Evolutionary conservation across 2,888 invertebrate species (phyloP), one percentile per base, ranked within the genome.

Genomic region (Pediacus dermestoides): DNA sequence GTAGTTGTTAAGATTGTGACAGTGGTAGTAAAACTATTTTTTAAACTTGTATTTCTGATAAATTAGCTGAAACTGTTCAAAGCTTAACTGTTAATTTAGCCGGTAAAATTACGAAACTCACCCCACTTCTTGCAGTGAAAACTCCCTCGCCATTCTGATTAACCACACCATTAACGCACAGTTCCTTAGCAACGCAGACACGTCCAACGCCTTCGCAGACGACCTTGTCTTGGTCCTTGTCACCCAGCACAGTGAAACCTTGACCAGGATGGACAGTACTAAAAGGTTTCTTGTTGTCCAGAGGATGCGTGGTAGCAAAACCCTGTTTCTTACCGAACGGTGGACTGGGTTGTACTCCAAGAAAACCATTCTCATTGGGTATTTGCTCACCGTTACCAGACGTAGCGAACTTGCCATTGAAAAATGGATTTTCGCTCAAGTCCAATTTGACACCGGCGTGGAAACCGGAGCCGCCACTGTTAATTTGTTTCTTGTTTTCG

Each of bases 151-250:
- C 74, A 39, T 74, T 72, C 2, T 65, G 69, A 58, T 70, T 74
- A 39, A 75, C 74, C 1, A 77, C 73, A 12, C 83, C 83, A 43
- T 81, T 76, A 44, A 71, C 62, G 59, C 84, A 84, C 49, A 75
- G 71, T 1, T 74, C 64, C 44, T 74, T 78, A 1, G 71, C 66
- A 1, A 82, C 81, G 60, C 84, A 84, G 26, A 77, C 70, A 57
- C 74, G 75, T 4, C 77, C 78, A 32, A 72, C 67, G 1, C 77
- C 80, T 43, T 68, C 69, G 55, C 83, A 83, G 8, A 74, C 71
- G n/a, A n/a, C n/a, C n/a, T n/a, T n/a, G n/a, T n/a, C n/a, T n/a
- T n/a, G 53, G 31, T 16, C 12, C 31, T 38, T n/a, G n/a, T n/a
- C 4, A 4, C 25, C 25, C 9, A 25, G 10, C 6, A 25, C 10